A percentile compares a stretch with the other conserved stretches of the same genome.
Conservation (phyloP, 2,797 vertebrate genomes). For the Morelia viridis region DNA sequence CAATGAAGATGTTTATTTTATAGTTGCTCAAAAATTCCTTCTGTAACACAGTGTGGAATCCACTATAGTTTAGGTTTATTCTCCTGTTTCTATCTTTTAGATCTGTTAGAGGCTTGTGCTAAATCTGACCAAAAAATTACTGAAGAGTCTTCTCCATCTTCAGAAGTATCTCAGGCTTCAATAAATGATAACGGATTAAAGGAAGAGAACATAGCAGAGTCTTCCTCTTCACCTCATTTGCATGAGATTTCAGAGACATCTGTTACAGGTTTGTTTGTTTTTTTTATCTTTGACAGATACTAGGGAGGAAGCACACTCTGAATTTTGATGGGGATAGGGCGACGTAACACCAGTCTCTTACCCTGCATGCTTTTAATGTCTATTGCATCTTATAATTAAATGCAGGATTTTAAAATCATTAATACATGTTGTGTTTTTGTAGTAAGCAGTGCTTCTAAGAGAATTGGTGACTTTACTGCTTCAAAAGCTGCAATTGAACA, state of each 20-base stretch:
- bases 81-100: constrained; percentile 52
- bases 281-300: neutral
- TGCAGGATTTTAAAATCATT: neutral
- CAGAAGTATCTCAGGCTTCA: constrained; percentile 51
- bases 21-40: neutral
- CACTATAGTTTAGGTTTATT: neutral
- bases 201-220: constrained; percentile 69
- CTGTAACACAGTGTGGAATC: neutral
- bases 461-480: constrained; percentile 78
- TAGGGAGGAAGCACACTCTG: neutral
- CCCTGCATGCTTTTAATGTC: neutral
- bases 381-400: constrained; percentile 1
- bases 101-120: constrained; percentile 63
- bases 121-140: constrained; percentile 65
- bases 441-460: constrained; percentile 86
- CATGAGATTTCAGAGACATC: constrained; percentile 63
- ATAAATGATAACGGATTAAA: constrained; percentile 57
- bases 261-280: constrained; percentile 71
- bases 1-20: neutral
- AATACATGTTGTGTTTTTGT: constrained; percentile 57
- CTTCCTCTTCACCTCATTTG: constrained; percentile 52
- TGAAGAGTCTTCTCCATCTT: constrained; percentile 52
- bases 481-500: constrained; percentile 87
- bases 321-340: neutral
- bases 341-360: neutral